Conservation (phyloP, 2,113 vertebrate genomes). For the Camelus bactrianus region DNA sequence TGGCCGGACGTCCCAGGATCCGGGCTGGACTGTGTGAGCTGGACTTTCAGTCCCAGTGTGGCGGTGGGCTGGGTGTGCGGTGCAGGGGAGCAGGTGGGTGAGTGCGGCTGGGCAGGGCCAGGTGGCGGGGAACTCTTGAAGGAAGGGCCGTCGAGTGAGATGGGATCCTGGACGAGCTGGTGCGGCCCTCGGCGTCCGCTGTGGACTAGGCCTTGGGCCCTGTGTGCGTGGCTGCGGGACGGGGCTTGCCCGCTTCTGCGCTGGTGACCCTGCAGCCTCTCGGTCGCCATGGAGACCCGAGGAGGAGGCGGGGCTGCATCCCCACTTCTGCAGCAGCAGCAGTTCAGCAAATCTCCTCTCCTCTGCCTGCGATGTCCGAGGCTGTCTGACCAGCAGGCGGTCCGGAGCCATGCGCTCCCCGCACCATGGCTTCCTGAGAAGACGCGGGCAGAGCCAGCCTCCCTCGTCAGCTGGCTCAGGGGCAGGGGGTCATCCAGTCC, state of each 20-base stretch:
- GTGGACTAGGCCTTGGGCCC: background rate
- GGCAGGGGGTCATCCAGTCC: too few relatives aligned
- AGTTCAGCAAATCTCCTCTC: background rate
- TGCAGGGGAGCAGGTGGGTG: fast-evolving
- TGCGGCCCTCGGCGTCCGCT: too few relatives aligned
- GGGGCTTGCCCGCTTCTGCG: background rate
- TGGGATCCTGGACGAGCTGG: fast-evolving
- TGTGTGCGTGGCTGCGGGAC: background rate
- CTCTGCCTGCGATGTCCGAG: background rate
- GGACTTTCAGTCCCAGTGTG: fast-evolving
- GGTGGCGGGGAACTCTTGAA: fast-evolving
- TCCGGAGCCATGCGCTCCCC: too few relatives aligned
- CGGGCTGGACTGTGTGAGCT: background rate
- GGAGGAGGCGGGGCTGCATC: background rate
- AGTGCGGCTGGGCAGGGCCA: too few relatives aligned
- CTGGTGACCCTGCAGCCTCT: background rate
- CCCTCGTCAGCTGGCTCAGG: too few relatives aligned
- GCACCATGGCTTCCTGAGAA: too few relatives aligned
- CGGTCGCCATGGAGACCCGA: background rate
- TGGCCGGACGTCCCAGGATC: too few relatives aligned
- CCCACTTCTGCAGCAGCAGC: background rate
- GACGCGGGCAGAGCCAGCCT: too few relatives aligned
- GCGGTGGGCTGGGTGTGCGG: fast-evolving
- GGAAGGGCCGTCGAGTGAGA: too few relatives aligned
- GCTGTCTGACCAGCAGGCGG: too few relatives aligned